Evolutionary conservation across 2,113 vertebrate species (phyloP).

Genomic region (Azemiops feae): DNA sequence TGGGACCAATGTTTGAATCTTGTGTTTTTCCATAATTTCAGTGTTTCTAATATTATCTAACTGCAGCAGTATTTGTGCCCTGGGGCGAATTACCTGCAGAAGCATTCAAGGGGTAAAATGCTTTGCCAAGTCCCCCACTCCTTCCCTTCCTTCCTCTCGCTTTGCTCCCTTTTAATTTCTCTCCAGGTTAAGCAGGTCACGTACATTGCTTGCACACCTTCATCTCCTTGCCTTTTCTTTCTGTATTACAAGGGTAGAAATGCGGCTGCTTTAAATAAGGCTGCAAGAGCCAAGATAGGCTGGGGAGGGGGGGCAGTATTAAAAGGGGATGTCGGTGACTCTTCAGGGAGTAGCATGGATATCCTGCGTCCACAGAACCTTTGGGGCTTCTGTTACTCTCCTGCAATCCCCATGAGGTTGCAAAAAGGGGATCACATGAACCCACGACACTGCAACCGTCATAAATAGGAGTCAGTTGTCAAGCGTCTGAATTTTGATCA

Average conservation of each 20-base stretch:
- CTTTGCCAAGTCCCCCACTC: not conserved
- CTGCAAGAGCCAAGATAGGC: not conserved
- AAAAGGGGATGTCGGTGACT: not conserved
- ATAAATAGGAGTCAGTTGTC: no score
- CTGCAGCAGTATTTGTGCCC: not conserved
- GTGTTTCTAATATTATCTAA: not conserved
- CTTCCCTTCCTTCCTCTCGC: not conserved
- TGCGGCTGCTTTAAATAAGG: not conserved
- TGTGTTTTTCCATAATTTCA: not conserved
- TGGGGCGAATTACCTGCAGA: not conserved
- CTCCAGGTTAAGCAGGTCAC: not conserved
- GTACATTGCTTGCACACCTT: not conserved
- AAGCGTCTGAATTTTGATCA: no score
- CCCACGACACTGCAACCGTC: no score
- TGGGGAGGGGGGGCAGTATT: not conserved
- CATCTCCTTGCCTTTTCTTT: conserved; percentile 7
- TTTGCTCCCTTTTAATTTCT: conserved; percentile 6
- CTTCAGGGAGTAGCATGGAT: not conserved
- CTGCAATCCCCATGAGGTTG: not conserved
- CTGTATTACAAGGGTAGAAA: not conserved
- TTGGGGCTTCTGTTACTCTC: not conserved
- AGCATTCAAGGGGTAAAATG: not conserved
- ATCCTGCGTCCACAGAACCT: not conserved
- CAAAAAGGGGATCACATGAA: no score
- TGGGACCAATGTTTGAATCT: not conserved